Evolutionary conservation across 2,888 invertebrate species (phyloP).

Genomic region (Chalcosyrphus nemorum): DNA sequence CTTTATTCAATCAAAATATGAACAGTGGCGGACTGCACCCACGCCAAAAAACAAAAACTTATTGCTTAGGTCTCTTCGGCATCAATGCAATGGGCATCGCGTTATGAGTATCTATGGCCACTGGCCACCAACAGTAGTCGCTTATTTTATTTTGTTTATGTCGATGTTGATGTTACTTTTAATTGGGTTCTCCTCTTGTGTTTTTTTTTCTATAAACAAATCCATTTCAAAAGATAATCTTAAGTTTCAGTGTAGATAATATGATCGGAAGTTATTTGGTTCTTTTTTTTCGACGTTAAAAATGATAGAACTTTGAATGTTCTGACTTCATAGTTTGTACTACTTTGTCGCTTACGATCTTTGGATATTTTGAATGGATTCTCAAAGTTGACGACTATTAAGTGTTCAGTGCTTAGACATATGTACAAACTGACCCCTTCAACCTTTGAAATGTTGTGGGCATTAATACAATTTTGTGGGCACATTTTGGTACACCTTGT

Average conservation of each 20-base stretch:
- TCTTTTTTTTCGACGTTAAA: too few species aligned
- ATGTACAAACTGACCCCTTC: too few species aligned
- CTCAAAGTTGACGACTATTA: too few species aligned
- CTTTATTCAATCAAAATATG: conserved; percentile 12
- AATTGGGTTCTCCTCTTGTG: conserved; percentile 17
- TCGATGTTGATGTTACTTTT: conserved; percentile 46
- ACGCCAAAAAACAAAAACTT: conserved; percentile 35
- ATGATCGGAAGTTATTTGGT: conserved; percentile 10
- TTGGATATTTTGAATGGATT: too few species aligned
- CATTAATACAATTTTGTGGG: too few species aligned
- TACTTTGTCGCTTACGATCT: too few species aligned
- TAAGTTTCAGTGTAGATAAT: conserved; percentile 15
- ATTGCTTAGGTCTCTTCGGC: background rate
- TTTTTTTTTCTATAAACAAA: conserved; percentile 48
- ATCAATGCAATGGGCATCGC: conserved; percentile 6
- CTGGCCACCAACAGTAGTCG: conserved; percentile 68
- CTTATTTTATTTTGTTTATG: conserved; percentile 43
- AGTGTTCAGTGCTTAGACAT: too few species aligned
- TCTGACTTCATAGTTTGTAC: too few species aligned
- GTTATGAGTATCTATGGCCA: background rate
- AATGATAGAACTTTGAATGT: background rate
- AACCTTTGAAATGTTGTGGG: too few species aligned
- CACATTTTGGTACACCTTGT: too few species aligned
- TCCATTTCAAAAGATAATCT: conserved; percentile 10
- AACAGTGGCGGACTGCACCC: conserved; percentile 22